Conservation (phyloP, 2,113 vertebrate genomes). For the Rhegmatorhina hoffmannsi region DNA sequence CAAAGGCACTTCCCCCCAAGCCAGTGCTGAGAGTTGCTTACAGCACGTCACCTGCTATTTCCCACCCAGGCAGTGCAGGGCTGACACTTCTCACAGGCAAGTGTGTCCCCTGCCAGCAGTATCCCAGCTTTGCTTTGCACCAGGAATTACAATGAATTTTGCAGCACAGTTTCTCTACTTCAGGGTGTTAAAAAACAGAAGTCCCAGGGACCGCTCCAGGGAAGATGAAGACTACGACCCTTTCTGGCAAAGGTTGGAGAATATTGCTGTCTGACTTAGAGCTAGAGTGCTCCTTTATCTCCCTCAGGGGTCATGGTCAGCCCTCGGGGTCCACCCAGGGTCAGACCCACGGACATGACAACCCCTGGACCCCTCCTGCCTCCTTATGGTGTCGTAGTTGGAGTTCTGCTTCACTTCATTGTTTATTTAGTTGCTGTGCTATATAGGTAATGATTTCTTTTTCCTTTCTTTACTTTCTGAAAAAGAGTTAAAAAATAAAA, state of each 20-base stretch:
- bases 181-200: constrained; percentile 78
- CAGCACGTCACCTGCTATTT: neutral
- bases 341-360: neutral
- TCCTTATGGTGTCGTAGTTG: constrained; percentile 61
- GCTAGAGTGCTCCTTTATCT: constrained; percentile 56
- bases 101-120: neutral
- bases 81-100: constrained; percentile 8
- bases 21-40: neutral
- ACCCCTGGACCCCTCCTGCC: constrained; percentile 66
- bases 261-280: constrained; percentile 71
- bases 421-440: constrained; percentile 67
- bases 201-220: constrained; percentile 59
- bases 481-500: neutral
- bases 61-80: neutral
- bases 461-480: neutral
- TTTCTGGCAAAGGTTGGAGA: constrained; percentile 94
- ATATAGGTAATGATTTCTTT: constrained; percentile 72
- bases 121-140: constrained; percentile 9
- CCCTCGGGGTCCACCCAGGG: neutral
- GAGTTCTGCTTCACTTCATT: constrained; percentile 71
- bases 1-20: constrained; percentile 20
- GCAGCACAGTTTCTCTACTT: constrained; percentile 87
- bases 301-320: constrained; percentile 37
- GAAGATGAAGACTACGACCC: constrained; percentile 87
- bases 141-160: constrained; percentile 84